Percentiles rank a stretch among this genome's conserved stretches.
Evolutionary conservation across 2,113 vertebrate species (phyloP).

Genomic region (Craseonycteris thonglongyai): DNA sequence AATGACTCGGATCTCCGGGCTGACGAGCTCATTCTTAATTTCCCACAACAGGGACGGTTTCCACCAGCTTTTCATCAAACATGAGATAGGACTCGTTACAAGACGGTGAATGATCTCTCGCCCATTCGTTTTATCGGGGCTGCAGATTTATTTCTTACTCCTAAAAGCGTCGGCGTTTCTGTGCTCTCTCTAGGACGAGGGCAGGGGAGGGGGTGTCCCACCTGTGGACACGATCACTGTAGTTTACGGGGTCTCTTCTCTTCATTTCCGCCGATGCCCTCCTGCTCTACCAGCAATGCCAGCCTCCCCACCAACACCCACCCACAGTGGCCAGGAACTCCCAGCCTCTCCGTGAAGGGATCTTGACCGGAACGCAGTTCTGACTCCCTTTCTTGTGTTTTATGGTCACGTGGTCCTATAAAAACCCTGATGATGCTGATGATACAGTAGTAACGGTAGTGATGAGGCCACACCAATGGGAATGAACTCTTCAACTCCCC

Average conservation of each 20-base stretch:
- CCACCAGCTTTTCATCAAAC: slow-evolving; percentile 64
- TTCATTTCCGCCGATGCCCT: neutral
- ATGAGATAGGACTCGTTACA: slow-evolving; percentile 66
- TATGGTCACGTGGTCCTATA: neutral
- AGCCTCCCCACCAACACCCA: neutral
- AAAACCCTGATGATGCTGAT: no score
- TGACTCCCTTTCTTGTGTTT: neutral
- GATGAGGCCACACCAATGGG: rapidly evolving
- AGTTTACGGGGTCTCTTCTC: neutral
- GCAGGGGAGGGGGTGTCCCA: no score
- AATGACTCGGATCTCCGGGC: slow-evolving; percentile 59
- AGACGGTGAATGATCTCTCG: slow-evolving; percentile 21
- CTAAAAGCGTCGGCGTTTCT: slow-evolving; percentile 39
- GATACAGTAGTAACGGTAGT: no score
- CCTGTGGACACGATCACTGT: neutral
- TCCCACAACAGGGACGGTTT: slow-evolving; percentile 67
- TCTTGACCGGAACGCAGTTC: neutral
- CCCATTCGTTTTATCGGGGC: slow-evolving; percentile 67
- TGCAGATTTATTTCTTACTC: slow-evolving; percentile 67
- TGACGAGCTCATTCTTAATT: slow-evolving; percentile 78
- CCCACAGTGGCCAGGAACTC: rapidly evolving
- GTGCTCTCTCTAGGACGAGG: neutral
- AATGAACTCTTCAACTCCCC: neutral
- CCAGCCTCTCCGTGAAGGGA: neutral
- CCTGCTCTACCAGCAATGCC: no score